Conservation (phyloP, 2,797 vertebrate species). For the Amblyraja radiata region DNA sequence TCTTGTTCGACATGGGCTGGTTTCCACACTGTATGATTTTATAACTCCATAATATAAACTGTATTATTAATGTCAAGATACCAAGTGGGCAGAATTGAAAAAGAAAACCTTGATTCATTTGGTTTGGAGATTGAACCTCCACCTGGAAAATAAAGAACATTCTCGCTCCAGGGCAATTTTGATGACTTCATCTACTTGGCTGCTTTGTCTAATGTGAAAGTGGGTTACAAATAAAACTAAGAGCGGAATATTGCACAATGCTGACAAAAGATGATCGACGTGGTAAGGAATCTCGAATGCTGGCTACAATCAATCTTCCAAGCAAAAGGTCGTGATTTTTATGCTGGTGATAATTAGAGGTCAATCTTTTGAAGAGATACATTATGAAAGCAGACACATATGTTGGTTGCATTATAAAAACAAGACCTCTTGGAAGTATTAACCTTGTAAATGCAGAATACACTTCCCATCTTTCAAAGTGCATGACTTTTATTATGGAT, state of each 20-base stretch:
- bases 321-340: not conserved
- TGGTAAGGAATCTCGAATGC: not conserved
- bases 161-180: too few relatives aligned
- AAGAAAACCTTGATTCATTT: not conserved
- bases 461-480: not conserved
- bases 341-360: constrained; percentile 12
- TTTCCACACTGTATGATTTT: too few relatives aligned
- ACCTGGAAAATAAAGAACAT: not conserved
- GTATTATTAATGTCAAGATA: not conserved
- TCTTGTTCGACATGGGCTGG: too few relatives aligned
- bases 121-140: not conserved
- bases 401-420: not conserved
- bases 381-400: constrained; percentile 9
- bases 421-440: not conserved
- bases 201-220: not conserved
- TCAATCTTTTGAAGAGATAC: not conserved
- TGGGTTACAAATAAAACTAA: not conserved
- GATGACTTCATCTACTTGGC: not conserved
- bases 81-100: not conserved
- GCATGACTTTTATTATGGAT: not conserved
- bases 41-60: not conserved
- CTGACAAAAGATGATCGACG: not conserved
- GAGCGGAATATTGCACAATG: not conserved
- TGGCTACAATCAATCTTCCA: not conserved
- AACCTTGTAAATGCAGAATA: not conserved